phyloP scores from a whole-genome alignment of 1,140 invertebrate species.

The Orussus abietinus region DNA sequence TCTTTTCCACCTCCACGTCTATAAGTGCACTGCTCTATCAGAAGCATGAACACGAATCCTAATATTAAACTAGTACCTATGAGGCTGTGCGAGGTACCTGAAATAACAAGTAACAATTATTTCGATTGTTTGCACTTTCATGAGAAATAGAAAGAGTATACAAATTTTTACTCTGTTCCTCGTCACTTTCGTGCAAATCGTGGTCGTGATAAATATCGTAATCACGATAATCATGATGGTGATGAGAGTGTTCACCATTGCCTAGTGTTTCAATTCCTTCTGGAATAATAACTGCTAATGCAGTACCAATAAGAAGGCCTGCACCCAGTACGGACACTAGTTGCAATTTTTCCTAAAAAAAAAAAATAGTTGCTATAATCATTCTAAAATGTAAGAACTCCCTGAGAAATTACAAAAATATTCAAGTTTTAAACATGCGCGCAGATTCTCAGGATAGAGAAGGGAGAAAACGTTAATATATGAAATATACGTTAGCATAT shows the following conservation, averaged over 20 bases:
- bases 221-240: conserved; percentile 23
- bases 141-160: too few species aligned
- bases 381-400: conserved; percentile 11
- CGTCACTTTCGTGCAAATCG: too few species aligned
- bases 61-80: conserved; percentile 73
- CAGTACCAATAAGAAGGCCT: conserved; percentile 95
- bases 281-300: conserved; percentile 96
- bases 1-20: conserved; percentile 64
- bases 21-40: conserved; percentile 85
- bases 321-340: conserved; percentile 93
- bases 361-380: conserved; percentile 21
- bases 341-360: conserved; percentile 85
- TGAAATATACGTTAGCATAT: too few species aligned
- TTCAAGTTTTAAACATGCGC: conserved; percentile 1
- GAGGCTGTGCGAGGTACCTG: conserved; percentile 58
- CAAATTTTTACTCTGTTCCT: too few species aligned
- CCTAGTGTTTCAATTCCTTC: conserved; percentile 91
- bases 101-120: conserved; percentile 26
- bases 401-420: conserved; percentile 2
- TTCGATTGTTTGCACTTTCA: too few species aligned
- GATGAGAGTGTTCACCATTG: conserved; percentile 24
- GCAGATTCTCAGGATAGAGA: too few species aligned
- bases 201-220: too few species aligned
- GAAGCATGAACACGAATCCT: conserved; percentile 96
- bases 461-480: too few species aligned